phyloP scores from a whole-genome alignment of 1,140 invertebrate species.

The Bombus waltoni region DNA sequence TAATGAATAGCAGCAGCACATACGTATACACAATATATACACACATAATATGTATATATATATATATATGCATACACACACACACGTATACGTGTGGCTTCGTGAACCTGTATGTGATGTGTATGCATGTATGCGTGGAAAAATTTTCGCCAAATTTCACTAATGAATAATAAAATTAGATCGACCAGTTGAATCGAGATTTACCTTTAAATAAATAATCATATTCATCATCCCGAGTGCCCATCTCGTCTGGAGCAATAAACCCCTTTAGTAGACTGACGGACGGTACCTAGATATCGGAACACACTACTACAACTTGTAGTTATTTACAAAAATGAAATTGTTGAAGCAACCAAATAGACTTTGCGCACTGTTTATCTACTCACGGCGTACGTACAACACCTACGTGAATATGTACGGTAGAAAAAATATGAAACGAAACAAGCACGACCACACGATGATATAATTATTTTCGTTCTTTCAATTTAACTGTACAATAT shows the following conservation, averaged over 20 bases:
- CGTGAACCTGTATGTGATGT: neutral
- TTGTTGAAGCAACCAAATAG: slow-evolving; percentile 38
- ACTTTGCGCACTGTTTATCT: slow-evolving; percentile 33
- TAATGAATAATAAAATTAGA: neutral
- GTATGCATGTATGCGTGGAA: slow-evolving; percentile 14
- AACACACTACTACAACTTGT: slow-evolving; percentile 56
- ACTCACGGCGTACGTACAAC: slow-evolving; percentile 6
- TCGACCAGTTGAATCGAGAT: neutral
- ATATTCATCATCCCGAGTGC: slow-evolving; percentile 99
- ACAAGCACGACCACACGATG: slow-evolving; percentile 49
- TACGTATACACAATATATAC: neutral
- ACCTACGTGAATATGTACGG: slow-evolving; percentile 9
- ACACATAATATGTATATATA: neutral
- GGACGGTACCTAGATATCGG: slow-evolving; percentile 55
- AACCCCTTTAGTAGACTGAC: slow-evolving; percentile 59
- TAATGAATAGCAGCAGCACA: neutral
- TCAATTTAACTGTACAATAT: slow-evolving; percentile 84
- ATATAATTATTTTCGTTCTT: slow-evolving; percentile 80
- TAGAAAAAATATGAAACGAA: slow-evolving; percentile 45
- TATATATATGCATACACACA: neutral
- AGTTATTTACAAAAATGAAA: slow-evolving; percentile 59
- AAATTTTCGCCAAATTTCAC: slow-evolving; percentile 15
- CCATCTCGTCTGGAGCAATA: slow-evolving; percentile 87
- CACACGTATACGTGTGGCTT: neutral
- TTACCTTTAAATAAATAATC: slow-evolving; percentile 99